phyloP scores from a whole-genome alignment of 2,113 vertebrate genomes.

The Sciurus niger region DNA sequence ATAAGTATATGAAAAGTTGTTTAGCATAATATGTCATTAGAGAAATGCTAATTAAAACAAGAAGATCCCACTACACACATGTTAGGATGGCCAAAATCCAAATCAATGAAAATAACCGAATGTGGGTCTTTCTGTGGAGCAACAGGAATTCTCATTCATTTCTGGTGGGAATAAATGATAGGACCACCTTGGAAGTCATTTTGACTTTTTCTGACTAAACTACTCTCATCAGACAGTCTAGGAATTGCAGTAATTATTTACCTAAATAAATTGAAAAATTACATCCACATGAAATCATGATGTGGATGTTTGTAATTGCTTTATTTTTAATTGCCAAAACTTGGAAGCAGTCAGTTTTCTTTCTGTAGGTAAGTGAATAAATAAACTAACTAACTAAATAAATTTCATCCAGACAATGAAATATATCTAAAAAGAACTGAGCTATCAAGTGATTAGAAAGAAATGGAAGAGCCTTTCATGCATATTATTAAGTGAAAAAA shows the following conservation, averaged over 20 bases:
- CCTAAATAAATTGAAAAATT: background rate
- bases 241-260: background rate
- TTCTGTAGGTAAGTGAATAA: background rate
- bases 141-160: background rate
- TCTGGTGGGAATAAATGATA: background rate
- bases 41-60: background rate
- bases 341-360: background rate
- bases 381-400: background rate
- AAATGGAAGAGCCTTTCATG: background rate
- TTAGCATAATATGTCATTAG: background rate
- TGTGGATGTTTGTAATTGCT: background rate
- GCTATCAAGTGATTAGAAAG: background rate
- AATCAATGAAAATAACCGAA: background rate
- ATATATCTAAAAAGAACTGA: background rate
- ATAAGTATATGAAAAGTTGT: background rate
- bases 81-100: background rate
- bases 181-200: background rate
- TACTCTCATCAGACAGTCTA: background rate
- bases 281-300: background rate
- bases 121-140: background rate
- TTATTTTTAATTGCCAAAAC: background rate
- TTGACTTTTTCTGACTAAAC: background rate
- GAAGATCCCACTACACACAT: background rate
- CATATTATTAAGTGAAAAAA: slow-evolving; percentile 4
- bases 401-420: background rate